Evolutionary conservation across 1,140 invertebrate genomes (phyloP), one percentile per base, ranked within the genome.

Genomic region (Triops longicaudatus): DNA sequence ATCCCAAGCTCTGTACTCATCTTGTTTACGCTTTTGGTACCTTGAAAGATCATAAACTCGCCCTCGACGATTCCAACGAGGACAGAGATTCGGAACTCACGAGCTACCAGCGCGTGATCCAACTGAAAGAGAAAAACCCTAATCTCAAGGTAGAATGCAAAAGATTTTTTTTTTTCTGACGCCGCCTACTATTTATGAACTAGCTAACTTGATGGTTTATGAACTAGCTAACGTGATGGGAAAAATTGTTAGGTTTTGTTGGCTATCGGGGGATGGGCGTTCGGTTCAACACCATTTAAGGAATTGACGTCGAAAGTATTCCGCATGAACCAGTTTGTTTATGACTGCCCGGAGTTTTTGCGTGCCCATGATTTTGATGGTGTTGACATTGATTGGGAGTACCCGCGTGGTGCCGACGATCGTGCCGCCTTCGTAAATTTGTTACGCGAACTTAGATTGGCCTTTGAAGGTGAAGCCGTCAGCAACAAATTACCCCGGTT

Each of bases 361-460:
- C 87, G 96, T 28, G 92, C 94, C 82, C 92, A 93, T 80, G 91
- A 94, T 83, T 97, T 98, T 82, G 96, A 98, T 82, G 96, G 96
- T 7, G 84, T 97, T n/a, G 96, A 98, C 80, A 91, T 98, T 0
- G 95, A 98, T 82, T 98, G 96, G 96, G 95, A 98, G 85, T 97
- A 97, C 85, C 95, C 96, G 3, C 89, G 93, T 82, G 94, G 94
- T 22, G 89, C 90, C 6, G 94, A 96, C 81, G 95, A 98, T 82
- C 87, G 91, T 44, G 86, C 89, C 0, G 90, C 92, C 17, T 95
- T 93, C 81, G 90, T 94, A 0, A 92, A 91, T 82, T 86, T 96
- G 0, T 84, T 95, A 28, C 90, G 91, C 81, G 95, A 97, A 84
- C 84, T 97, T 0, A 87, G 94, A 37, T 84, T 94, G 17, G 94